phyloP scores from a whole-genome alignment of 2,888 invertebrate species.

The Meloe dianella region DNA sequence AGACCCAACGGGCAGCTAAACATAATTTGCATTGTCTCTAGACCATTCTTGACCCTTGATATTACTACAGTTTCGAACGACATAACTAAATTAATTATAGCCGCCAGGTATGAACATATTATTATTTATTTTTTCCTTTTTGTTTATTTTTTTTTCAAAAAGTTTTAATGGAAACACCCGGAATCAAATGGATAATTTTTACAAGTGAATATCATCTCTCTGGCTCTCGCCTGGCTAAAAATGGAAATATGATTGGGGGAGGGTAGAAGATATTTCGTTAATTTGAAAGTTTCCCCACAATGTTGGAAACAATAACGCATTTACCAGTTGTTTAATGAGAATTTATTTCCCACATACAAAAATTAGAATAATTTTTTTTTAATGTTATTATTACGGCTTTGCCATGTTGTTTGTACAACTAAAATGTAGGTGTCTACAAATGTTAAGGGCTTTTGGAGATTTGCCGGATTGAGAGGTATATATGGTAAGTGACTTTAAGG shows the following conservation, averaged over 20 bases:
- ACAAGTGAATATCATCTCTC: not conserved
- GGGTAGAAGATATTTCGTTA: not conserved
- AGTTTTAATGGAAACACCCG: constrained; percentile 7
- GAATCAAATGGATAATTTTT: not conserved
- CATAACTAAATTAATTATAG: not conserved
- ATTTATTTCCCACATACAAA: not conserved
- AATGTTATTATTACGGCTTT: not conserved
- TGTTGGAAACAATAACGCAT: constrained; percentile 9
- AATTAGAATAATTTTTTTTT: not conserved
- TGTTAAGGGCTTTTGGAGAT: constrained; percentile 1
- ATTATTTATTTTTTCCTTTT: not conserved
- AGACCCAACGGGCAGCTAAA: constrained; percentile 39
- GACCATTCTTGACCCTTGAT: constrained; percentile 17
- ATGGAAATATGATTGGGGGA: too few species aligned
- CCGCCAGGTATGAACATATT: not conserved
- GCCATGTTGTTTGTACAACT: not conserved
- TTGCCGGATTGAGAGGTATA: not conserved
- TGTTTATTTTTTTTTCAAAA: not conserved
- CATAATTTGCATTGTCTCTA: constrained; percentile 41
- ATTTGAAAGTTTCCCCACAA: not conserved
- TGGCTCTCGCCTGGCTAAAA: too few species aligned
- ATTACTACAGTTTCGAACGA: not conserved
- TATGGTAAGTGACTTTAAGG: constrained; percentile 5
- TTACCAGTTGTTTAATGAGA: not conserved
- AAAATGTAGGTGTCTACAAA: not conserved